phyloP scores from a whole-genome alignment of 2,113 vertebrate genomes.

The Leucoraja erinaceus region DNA sequence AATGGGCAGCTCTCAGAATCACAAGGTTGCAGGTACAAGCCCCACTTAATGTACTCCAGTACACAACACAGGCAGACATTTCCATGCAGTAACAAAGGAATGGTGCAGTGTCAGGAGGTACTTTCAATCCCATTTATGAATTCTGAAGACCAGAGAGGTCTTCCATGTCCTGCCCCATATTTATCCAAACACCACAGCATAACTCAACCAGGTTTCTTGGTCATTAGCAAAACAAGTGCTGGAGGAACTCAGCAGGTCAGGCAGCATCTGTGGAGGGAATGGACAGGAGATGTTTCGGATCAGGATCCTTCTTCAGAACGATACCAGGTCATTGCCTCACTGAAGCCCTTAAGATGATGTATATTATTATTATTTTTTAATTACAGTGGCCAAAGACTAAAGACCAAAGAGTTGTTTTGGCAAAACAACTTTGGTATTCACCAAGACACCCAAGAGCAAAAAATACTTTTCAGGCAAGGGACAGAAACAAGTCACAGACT shows the following conservation, averaged over 20 bases:
- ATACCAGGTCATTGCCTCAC: neutral
- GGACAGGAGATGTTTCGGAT: too few relatives aligned
- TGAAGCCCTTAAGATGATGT: neutral
- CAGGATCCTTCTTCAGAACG: too few relatives aligned
- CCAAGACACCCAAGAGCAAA: neutral
- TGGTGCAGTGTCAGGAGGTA: neutral
- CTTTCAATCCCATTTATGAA: neutral
- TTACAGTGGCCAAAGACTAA: neutral
- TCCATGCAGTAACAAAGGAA: neutral
- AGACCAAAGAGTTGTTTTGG: neutral
- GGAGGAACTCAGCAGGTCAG: too few relatives aligned
- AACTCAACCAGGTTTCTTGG: neutral
- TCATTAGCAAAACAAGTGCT: too few relatives aligned
- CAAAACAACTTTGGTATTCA: neutral
- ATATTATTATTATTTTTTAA: too few relatives aligned
- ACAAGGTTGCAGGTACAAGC: neutral
- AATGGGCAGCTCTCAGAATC: neutral
- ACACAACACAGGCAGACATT: neutral
- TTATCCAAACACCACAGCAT: neutral
- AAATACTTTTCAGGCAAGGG: neutral
- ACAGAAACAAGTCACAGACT: neutral
- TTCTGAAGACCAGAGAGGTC: neutral
- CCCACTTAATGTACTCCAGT: neutral
- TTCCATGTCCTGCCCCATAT: neutral
- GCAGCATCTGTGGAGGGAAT: too few relatives aligned